Evolutionary conservation across 1,140 invertebrate genomes (phyloP).

Genomic region (Saccostrea glomerata): DNA sequence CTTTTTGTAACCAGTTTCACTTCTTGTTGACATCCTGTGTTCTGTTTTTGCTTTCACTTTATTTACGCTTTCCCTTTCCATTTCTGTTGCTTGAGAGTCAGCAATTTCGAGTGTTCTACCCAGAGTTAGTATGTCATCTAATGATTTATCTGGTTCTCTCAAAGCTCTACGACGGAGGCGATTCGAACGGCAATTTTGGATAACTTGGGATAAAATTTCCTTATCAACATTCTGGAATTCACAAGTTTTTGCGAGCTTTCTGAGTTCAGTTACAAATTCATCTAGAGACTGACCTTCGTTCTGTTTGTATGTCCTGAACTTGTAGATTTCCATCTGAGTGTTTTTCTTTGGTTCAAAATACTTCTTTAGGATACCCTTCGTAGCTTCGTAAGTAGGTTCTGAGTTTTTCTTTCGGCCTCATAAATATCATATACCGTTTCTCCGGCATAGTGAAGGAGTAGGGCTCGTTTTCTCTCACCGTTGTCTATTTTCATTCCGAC

Average conservation of each 20-base stretch:
- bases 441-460: slow-evolving; percentile 45
- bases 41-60: no score
- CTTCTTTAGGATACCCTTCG: slow-evolving; percentile 40
- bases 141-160: slow-evolving; percentile 47
- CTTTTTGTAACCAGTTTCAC: slow-evolving; percentile 44
- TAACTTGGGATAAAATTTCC: slow-evolving; percentile 53
- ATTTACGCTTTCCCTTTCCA: no score
- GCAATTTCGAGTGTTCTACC: background rate
- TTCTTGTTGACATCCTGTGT: background rate
- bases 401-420: slow-evolving; percentile 46
- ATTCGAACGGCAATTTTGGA: slow-evolving; percentile 50
- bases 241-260: slow-evolving; percentile 47
- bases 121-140: slow-evolving; percentile 45
- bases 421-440: slow-evolving; percentile 48
- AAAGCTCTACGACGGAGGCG: slow-evolving; percentile 45
- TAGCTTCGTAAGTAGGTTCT: slow-evolving; percentile 42
- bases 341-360: slow-evolving; percentile 76
- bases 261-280: slow-evolving; percentile 56
- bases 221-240: slow-evolving; percentile 46
- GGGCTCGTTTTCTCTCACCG: slow-evolving; percentile 24
- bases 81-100: no score
- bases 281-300: slow-evolving; percentile 47
- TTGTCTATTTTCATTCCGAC: slow-evolving; percentile 30
- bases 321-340: slow-evolving; percentile 45
- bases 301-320: slow-evolving; percentile 52